Conservation (phyloP, 2,113 vertebrate genomes). For the Plotosus lineatus region DNA sequence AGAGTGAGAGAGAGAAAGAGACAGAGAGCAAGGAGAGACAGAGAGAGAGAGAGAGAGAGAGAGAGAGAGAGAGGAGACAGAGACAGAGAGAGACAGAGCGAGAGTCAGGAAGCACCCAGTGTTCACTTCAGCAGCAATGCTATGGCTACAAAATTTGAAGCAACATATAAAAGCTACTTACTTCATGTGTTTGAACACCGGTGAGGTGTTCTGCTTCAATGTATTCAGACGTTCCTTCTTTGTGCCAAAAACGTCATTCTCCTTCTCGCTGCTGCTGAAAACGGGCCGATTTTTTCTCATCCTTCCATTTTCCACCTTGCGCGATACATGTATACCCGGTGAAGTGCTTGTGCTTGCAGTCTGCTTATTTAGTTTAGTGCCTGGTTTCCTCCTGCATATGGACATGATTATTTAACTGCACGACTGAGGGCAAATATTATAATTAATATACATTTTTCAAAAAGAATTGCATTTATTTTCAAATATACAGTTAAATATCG, state of each 20-base stretch:
- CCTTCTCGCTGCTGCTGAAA: slow-evolving; percentile 42
- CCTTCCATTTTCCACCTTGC: neutral
- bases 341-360: neutral
- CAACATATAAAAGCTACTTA: slow-evolving; percentile 28
- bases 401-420: neutral
- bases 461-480: too few relatives aligned
- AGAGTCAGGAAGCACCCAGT: neutral
- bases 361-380: slow-evolving; percentile 3
- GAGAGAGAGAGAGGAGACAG: too few relatives aligned
- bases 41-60: too few relatives aligned
- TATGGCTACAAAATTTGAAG: neutral
- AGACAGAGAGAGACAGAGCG: too few relatives aligned
- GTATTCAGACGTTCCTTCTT: neutral
- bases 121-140: neutral
- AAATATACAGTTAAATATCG: too few relatives aligned
- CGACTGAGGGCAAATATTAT: neutral
- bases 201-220: neutral
- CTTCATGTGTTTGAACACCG: slow-evolving; percentile 33
- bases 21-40: too few relatives aligned
- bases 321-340: neutral
- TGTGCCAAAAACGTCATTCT: neutral
- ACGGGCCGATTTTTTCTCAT: slow-evolving; percentile 4
- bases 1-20: too few relatives aligned
- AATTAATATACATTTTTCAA: too few relatives aligned
- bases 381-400: slow-evolving; percentile 2